Evolutionary conservation across 2,797 vertebrate species (phyloP), one percentile per base, ranked within the genome.

Genomic region (Lacerta agilis): DNA sequence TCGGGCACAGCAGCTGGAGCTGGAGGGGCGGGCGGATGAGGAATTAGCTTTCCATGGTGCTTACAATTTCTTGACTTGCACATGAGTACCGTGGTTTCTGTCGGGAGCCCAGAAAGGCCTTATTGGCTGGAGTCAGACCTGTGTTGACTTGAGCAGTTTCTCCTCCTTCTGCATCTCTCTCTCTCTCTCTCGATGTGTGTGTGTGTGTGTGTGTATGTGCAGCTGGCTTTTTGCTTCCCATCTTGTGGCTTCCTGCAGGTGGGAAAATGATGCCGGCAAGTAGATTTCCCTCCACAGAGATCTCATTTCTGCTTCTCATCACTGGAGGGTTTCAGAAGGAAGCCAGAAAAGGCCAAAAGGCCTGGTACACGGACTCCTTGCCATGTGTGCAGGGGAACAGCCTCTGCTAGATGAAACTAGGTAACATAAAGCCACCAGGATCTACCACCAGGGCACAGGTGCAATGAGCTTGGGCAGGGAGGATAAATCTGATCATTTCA

Each of bases 71-170:
- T 73, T 80, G 71, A 83, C 33, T 67, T 64, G 23, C 29, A 9
- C 71, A 75, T 87, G 86, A 90, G 85, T 90, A 79, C 69, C 45
- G 29, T 4, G 17, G 43, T 76, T 81, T 75, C 78, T 87, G 82
- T 38, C 23, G 23, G 27, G 33, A 85, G 77, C 61, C 58, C 33
- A 38, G 29, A 80, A 76, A 87, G 73, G 73, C 45, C 69, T 85
- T 69, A 49, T 69, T 81, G 49, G 71, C 55, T 38, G 78, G 23
- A 89, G 72, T 89, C 58, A 89, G 79, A 20, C 69, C 71, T 58
- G 79, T 27, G 23, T 45, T 67, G 83, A 11, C 58, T 75, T 58
- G 69, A 81, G 78, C 27, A 64, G 82, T 45, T 10, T 13, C 41
- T 20, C 25, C 58, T 43, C n/a, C 58, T 61, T 45, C 66, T 36